Percentiles rank a stretch among this genome's conserved stretches.
Evolutionary conservation across 2,797 vertebrate genomes (phyloP).

Genomic region (Fundulus diaphanus): DNA sequence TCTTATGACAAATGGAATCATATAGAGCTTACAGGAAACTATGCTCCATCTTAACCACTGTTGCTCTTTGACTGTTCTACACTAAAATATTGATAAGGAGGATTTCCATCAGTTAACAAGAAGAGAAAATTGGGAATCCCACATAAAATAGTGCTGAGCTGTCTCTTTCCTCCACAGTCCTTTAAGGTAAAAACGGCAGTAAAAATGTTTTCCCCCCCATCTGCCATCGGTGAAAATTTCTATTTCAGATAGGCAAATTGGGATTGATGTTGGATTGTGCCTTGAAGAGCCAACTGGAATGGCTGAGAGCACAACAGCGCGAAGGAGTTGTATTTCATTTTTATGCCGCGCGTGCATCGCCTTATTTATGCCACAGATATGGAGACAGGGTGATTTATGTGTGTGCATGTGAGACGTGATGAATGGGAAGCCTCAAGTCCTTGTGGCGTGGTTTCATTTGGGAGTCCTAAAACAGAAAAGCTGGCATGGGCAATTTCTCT

Average conservation of each 20-base stretch:
- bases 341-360: slow-evolving; percentile 51
- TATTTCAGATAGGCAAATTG: slow-evolving; percentile 22
- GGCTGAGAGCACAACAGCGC: slow-evolving; percentile 19
- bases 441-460: slow-evolving; percentile 16
- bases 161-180: background rate
- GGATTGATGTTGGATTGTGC: slow-evolving; percentile 51
- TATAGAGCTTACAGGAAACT: too few relatives aligned
- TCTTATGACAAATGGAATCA: background rate
- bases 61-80: slow-evolving; percentile 23
- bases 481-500: slow-evolving; percentile 14
- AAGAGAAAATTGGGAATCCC: slow-evolving; percentile 12
- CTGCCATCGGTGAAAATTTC: slow-evolving; percentile 23
- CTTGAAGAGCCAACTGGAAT: slow-evolving; percentile 34
- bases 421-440: slow-evolving; percentile 25
- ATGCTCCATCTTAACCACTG: background rate
- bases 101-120: slow-evolving; percentile 32
- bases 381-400: slow-evolving; percentile 46
- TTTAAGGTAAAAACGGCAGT: slow-evolving; percentile 8
- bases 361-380: slow-evolving; percentile 36
- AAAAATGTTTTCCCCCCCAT: slow-evolving; percentile 35
- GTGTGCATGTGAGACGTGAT: slow-evolving; percentile 34
- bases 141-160: background rate
- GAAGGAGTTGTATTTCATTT: slow-evolving; percentile 50
- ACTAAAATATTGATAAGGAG: slow-evolving; percentile 37
- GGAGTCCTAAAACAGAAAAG: slow-evolving; percentile 22